Evolutionary conservation across 2,797 vertebrate species (phyloP), one percentile per base, ranked within the genome.

Genomic region (Gambelia wislizenii): DNA sequence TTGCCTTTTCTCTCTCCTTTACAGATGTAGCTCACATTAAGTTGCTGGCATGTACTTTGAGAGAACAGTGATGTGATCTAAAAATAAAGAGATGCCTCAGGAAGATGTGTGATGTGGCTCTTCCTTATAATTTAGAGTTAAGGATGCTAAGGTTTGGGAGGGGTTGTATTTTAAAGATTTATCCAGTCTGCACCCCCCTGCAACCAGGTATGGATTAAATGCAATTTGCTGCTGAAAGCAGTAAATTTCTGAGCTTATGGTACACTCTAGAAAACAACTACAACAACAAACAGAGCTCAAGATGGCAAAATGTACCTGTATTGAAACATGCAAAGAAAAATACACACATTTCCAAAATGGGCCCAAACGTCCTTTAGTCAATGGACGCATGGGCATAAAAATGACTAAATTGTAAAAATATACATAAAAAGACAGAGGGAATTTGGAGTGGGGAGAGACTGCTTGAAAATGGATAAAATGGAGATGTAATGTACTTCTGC

Each of bases 21-120:
- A 84, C 12, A 54, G 61, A 79, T 77, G 22, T 42, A 18, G 59
- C 88, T 88, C 61, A 84, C 39, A 47, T 33, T 25, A 92, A 90
- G 83, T 89, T 92, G 83, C 36, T 85, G 61, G 86, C 0, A 7
- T 85, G 36, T 72, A 91, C 87, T 88, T 88, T n/a, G 59, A 82
- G 91, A 95, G 27, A 89, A 84, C 8, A 67, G 59, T 36, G 87
- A 87, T n/a, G 54, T 88, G 83, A 89, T 22, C 36, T 54, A 77
- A 81, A 91, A 88, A 91, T 0, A 3, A 59, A 85, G 22, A 3
- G 1, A 49, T 2, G 12, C 30, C 1, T 4, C 25, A 30, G 67
- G 80, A 91, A 90, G 92, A 44, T 25, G 22, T 0, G 5, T 54
- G 91, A 44, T 25, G 22, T 0, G 5, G 54, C 81, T 80, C 25